Conservation (phyloP, 2,888 invertebrate species). For the Ochropleura leucogaster region DNA sequence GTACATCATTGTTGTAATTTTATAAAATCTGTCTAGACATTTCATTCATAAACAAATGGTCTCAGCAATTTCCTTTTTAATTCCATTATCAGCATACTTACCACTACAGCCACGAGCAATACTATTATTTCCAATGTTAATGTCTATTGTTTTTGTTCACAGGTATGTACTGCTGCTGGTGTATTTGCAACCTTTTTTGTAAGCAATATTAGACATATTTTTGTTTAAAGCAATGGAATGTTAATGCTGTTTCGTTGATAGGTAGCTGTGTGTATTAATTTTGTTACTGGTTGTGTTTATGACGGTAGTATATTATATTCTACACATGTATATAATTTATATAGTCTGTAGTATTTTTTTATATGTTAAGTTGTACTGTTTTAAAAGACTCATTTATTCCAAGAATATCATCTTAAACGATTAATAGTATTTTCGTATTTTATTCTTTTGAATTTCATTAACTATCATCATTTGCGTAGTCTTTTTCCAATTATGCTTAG, state of each 20-base stretch:
- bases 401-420: neutral
- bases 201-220: conserved; percentile 37
- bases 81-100: conserved; percentile 16
- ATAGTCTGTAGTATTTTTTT: neutral
- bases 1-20: neutral
- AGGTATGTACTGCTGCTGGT: conserved; percentile 49
- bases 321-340: no score
- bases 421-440: neutral
- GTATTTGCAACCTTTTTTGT: conserved; percentile 26
- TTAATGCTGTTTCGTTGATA: conserved; percentile 7
- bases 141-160: conserved; percentile 54
- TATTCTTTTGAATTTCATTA: neutral
- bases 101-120: conserved; percentile 34
- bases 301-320: no score
- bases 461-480: neutral
- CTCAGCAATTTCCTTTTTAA: conserved; percentile 36
- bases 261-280: conserved; percentile 14
- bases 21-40: neutral
- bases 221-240: conserved; percentile 16
- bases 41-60: conserved; percentile 2
- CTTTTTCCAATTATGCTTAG: no score
- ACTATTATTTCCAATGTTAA: conserved; percentile 44
- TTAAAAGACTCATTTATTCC: neutral
- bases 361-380: neutral
- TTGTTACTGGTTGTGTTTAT: neutral